Evolutionary conservation across 2,888 invertebrate genomes (phyloP).

Genomic region (Cynaeus angustus): DNA sequence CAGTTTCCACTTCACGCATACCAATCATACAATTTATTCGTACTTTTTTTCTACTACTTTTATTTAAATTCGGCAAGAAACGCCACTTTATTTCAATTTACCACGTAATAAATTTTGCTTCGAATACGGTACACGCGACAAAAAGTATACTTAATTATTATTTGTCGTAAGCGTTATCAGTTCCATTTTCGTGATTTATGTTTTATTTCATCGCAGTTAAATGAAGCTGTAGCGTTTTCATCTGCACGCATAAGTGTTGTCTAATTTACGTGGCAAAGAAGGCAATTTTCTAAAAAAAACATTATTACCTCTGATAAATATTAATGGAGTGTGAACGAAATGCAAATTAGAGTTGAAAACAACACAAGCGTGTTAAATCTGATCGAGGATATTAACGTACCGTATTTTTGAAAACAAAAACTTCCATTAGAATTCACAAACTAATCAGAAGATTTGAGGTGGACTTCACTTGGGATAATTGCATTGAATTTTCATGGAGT

Average conservation of each 20-base stretch:
- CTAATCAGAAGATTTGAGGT: conserved; percentile 42
- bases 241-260: background rate
- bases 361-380: too few species aligned
- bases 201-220: conserved; percentile 5
- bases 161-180: conserved; percentile 30
- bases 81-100: conserved; percentile 47
- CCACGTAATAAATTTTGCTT: conserved; percentile 45
- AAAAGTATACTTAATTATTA: conserved; percentile 27
- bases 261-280: background rate
- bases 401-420: conserved; percentile 34
- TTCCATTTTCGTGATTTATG: conserved; percentile 23
- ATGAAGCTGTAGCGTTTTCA: conserved; percentile 12
- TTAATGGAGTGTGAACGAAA: conserved; percentile 9
- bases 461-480: conserved; percentile 55
- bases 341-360: conserved; percentile 13
- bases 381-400: conserved; percentile 3
- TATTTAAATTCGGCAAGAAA: conserved; percentile 38
- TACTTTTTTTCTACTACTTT: conserved; percentile 28
- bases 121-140: conserved; percentile 40
- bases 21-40: conserved; percentile 23
- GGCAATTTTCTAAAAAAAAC: too few species aligned
- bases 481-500: conserved; percentile 60
- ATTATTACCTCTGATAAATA: background rate
- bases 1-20: conserved; percentile 33
- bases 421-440: conserved; percentile 33